Base-by-base conservation (phyloP, 2,888 invertebrate genomes). In the Cerceris ruficornis region DNA sequence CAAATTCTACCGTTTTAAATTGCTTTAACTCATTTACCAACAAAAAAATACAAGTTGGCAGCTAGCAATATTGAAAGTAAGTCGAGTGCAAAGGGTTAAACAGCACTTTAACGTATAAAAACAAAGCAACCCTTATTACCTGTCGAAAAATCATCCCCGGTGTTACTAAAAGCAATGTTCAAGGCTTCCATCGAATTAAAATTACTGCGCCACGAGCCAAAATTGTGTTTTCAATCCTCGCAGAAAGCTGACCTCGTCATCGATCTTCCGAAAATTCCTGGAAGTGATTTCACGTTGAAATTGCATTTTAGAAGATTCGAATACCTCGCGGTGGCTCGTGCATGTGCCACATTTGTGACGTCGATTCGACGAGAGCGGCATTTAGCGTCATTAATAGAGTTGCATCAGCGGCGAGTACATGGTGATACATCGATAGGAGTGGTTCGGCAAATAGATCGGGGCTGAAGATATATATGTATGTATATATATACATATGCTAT, bases 301-400 rank as follows among this genome's bases (percentile, higher is more conserved):
- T 46, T 46, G 58, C 58, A 57, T 75, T 79, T 81, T 73, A 69
- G 42, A 64, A 52, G 66, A 69, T 59, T 65, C 60, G 65, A 67
- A 59, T 64, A 75, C 69, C 79, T 64, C 46, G 54, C 55, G 15
- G 70, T 49, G 17, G 68, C 52, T 42, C 69, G 52, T 55, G 58
- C 75, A 67, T 73, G 81, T 81, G 76, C 77, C 69, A 80, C 74
- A 72, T 77, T 69, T 71, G 65, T 77, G 81, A 81, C 77, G 81
- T 77, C 74, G 68, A 74, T 46, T 13, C 69, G 61, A 42, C 65
- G 68, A 76, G 79, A 81, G 73, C 69, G 72, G 69, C 64, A 65
- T 83, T 83, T 81, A 83, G 77, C 77, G 83, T 84, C 83, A 80
- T 83, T 84, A 84, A 84, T 83, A 77, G 81, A 83, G 83, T 84